Evolutionary conservation across 2,797 vertebrate genomes (phyloP).

Genomic region (Takifugu rubripes): DNA sequence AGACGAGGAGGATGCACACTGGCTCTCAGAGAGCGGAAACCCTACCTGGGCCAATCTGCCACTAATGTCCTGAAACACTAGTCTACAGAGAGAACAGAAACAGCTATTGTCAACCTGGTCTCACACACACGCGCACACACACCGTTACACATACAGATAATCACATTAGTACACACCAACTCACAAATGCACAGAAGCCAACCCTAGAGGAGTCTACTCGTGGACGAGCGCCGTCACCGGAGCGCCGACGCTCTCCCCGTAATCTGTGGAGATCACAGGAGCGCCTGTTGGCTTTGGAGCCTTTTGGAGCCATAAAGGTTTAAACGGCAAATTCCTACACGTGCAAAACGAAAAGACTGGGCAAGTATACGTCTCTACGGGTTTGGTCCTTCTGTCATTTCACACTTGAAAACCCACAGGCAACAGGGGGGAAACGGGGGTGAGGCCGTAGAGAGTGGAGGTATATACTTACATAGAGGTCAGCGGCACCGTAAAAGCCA

Average conservation of each 20-base stretch:
- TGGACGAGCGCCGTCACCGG: slow-evolving; percentile 38
- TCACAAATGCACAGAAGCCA: slow-evolving; percentile 67
- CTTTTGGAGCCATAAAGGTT: not conserved
- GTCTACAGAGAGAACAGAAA: slow-evolving; percentile 96
- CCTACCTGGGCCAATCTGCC: slow-evolving; percentile 99
- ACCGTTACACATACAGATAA: slow-evolving; percentile 23
- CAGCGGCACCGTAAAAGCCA: slow-evolving; percentile 98
- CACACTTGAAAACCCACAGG: slow-evolving; percentile 70
- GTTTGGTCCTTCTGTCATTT: slow-evolving; percentile 52
- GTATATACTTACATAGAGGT: slow-evolving; percentile 98
- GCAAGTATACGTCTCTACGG: slow-evolving; percentile 63
- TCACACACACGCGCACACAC: slow-evolving; percentile 21
- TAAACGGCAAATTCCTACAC: not conserved
- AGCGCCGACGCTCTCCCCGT: slow-evolving; percentile 1
- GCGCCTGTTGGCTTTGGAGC: not conserved
- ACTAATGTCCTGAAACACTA: slow-evolving; percentile 99
- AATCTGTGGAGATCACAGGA: not conserved
- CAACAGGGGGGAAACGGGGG: slow-evolving; percentile 50
- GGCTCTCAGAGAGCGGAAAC: slow-evolving; percentile 77
- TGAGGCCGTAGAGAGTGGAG: slow-evolving; percentile 51
- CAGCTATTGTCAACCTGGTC: slow-evolving; percentile 80
- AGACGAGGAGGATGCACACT: slow-evolving; percentile 79
- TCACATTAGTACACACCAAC: slow-evolving; percentile 64
- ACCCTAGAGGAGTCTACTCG: slow-evolving; percentile 69
- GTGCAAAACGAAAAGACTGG: slow-evolving; percentile 28